phyloP scores from a whole-genome alignment of 2,888 invertebrate genomes.

The Cheiracanthium punctorium region DNA sequence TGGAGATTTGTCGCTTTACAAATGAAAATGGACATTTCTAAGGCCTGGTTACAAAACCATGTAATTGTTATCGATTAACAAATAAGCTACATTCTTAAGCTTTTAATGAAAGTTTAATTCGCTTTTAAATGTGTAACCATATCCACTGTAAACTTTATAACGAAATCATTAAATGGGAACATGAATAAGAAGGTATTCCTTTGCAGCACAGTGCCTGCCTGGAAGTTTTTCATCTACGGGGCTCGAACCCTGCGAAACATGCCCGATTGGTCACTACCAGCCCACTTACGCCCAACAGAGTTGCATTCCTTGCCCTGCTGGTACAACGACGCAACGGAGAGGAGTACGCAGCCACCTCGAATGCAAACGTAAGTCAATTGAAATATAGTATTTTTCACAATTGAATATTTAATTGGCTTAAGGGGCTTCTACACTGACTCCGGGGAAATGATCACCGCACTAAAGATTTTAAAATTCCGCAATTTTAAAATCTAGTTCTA shows the following conservation, averaged over 20 bases:
- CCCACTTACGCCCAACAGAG: slow-evolving; percentile 75
- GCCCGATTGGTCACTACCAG: slow-evolving; percentile 76
- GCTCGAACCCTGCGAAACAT: slow-evolving; percentile 77
- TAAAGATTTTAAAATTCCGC: not conserved
- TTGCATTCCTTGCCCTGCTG: slow-evolving; percentile 76
- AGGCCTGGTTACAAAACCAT: no score
- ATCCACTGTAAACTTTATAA: no score
- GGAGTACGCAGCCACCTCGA: slow-evolving; percentile 76
- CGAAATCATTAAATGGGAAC: no score
- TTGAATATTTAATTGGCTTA: no score
- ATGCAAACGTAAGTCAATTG: slow-evolving; percentile 80
- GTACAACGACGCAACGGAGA: slow-evolving; percentile 76
- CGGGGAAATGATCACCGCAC: not conserved
- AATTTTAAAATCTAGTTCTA: no score
- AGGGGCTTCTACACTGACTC: not conserved
- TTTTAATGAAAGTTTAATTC: no score
- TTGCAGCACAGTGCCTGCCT: slow-evolving; percentile 77
- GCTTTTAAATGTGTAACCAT: no score
- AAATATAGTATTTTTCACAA: not conserved
- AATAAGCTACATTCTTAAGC: no score
- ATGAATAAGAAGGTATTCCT: no score
- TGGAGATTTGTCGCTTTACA: no score
- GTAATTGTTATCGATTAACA: no score
- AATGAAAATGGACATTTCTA: no score
- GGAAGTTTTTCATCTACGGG: slow-evolving; percentile 77